Percentiles rank a stretch among this genome's conserved stretches.
Conservation (phyloP, 2,888 invertebrate species). For the Apodemia arnacis region DNA sequence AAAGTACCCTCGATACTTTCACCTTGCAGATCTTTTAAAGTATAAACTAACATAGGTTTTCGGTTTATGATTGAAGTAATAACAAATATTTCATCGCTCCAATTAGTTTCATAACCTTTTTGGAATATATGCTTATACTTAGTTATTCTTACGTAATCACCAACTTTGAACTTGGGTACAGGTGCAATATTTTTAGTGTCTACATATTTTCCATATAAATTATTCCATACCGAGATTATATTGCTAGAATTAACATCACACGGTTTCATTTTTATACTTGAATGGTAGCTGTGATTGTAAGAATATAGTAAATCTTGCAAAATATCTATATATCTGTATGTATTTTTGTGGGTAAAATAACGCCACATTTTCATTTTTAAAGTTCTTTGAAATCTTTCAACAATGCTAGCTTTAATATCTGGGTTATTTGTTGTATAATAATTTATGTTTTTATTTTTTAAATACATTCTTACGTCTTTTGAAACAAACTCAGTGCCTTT, state of each 20-base stretch:
- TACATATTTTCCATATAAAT: too few species aligned
- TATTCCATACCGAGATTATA: too few species aligned
- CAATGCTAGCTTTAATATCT: conserved; percentile 81
- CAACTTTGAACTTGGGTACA: conserved; percentile 42
- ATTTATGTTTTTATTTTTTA: conserved; percentile 67
- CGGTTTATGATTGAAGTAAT: conserved; percentile 59
- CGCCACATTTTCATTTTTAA: conserved; percentile 83
- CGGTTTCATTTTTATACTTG: conserved; percentile 72
- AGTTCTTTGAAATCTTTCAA: conserved; percentile 83
- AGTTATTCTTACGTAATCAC: conserved; percentile 77
- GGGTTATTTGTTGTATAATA: conserved; percentile 79
- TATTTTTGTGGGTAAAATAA: conserved; percentile 63
- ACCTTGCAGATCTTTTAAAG: conserved; percentile 5
- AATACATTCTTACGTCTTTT: conserved; percentile 61
- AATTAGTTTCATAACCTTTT: conserved; percentile 84
- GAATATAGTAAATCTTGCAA: conserved; percentile 50
- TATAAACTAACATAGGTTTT: conserved; percentile 53
- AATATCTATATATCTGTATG: conserved; percentile 49
- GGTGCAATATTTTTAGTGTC: neutral
- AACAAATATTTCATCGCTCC: conserved; percentile 85
- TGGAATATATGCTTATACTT: conserved; percentile 77
- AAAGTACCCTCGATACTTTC: neutral
- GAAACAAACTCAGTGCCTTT: conserved; percentile 81
- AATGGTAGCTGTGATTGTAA: conserved; percentile 74
- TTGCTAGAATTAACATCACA: too few species aligned